phyloP scores from a whole-genome alignment of 2,797 vertebrate genomes.

The Danio tinwini region DNA sequence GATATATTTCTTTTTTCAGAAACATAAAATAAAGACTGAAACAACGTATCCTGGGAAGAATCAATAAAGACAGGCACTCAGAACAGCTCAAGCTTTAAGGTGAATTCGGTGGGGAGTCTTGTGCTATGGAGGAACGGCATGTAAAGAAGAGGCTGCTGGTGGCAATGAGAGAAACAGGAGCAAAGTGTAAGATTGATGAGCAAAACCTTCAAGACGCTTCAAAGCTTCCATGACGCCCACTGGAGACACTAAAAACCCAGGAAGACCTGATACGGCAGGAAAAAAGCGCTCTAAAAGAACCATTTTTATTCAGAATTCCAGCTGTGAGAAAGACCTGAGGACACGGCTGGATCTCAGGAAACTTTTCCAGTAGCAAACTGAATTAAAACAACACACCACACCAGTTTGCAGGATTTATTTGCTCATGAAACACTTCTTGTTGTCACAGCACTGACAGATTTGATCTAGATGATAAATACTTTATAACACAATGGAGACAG shows the following conservation, averaged over 20 bases:
- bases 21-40: background rate
- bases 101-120: constrained; percentile 25
- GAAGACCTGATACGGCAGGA: background rate
- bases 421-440: constrained; percentile 4
- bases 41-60: constrained; percentile 13
- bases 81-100: constrained; percentile 47
- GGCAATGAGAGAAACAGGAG: constrained; percentile 35
- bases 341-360: background rate
- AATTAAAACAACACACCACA: background rate
- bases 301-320: background rate
- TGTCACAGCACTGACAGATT: constrained; percentile 4
- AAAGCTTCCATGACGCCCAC: constrained; percentile 35
- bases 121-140: background rate
- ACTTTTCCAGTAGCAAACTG: background rate
- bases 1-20: background rate
- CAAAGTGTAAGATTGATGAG: constrained; percentile 30
- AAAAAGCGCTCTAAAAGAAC: background rate
- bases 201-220: constrained; percentile 20
- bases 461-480: constrained; percentile 15
- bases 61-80: constrained; percentile 11
- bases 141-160: constrained; percentile 29
- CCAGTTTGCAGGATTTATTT: background rate
- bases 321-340: background rate
- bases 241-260: constrained; percentile 11
- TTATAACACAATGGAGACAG: background rate